phyloP scores from a whole-genome alignment of 2,888 invertebrate genomes.

The Achlya flavicornis region DNA sequence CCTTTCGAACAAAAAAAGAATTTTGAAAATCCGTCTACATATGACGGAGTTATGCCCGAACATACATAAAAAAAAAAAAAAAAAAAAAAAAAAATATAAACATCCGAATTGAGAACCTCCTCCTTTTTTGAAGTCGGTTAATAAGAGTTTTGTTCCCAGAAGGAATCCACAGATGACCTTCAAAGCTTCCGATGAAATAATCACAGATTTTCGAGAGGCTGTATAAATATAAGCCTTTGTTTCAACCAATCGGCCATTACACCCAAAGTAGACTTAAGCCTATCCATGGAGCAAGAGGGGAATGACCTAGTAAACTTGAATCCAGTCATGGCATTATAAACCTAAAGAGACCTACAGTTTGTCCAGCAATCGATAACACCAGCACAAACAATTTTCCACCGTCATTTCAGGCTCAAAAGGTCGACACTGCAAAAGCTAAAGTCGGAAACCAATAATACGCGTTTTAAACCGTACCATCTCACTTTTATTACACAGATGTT shows the following conservation, averaged over 20 bases:
- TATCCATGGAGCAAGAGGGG: constrained; percentile 28
- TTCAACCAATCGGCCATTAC: background rate
- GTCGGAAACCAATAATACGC: background rate
- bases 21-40: no score
- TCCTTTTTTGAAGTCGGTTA: no score
- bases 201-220: background rate
- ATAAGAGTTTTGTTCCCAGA: no score
- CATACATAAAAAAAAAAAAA: no score
- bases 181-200: background rate
- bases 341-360: constrained; percentile 18
- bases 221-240: background rate
- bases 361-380: constrained; percentile 32
- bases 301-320: constrained; percentile 51
- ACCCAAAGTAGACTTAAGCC: background rate
- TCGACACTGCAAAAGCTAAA: background rate
- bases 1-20: no score
- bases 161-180: background rate
- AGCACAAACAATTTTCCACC: constrained; percentile 13
- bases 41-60: no score
- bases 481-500: constrained; percentile 28
- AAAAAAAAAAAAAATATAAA: no score
- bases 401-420: background rate
- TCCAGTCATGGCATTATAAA: constrained; percentile 24
- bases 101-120: no score
- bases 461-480: constrained; percentile 28